Conservation (phyloP, 1,140 invertebrate species). For the Drosophila ambigua region DNA sequence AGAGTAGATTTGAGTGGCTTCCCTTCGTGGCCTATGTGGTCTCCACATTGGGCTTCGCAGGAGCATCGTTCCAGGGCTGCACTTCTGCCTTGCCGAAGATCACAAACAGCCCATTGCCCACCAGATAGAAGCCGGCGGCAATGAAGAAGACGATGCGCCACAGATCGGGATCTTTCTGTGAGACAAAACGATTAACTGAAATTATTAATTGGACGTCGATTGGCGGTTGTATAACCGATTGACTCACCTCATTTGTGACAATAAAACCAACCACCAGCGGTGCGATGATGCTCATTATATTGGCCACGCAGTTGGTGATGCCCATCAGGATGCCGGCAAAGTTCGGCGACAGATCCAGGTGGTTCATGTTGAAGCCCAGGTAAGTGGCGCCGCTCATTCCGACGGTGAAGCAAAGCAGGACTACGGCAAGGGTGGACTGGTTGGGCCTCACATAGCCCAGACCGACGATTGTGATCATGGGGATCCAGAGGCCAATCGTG, state of each 20-base stretch:
- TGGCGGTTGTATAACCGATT: neutral
- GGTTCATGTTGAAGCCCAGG: constrained; percentile 89
- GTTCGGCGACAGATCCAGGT: constrained; percentile 91
- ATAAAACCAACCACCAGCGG: constrained; percentile 88
- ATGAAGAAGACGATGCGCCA: constrained; percentile 92
- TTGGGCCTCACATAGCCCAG: constrained; percentile 86
- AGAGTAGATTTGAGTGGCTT: too few relatives aligned
- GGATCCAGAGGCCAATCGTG: constrained; percentile 86
- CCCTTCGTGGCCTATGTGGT: too few relatives aligned
- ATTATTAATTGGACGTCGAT: neutral
- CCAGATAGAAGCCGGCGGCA: constrained; percentile 88
- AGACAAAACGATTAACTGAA: neutral
- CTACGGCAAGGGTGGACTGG: constrained; percentile 85
- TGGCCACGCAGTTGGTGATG: constrained; percentile 91
- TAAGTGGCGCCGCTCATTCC: constrained; percentile 91
- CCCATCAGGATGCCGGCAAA: constrained; percentile 89
- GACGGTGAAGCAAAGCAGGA: constrained; percentile 88
- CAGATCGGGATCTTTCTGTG: constrained; percentile 85
- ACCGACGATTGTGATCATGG: constrained; percentile 87
- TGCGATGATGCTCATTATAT: constrained; percentile 89
- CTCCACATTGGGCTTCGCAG: constrained; percentile 37
- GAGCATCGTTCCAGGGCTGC: constrained; percentile 88
- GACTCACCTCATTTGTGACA: constrained; percentile 87
- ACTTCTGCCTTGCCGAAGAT: constrained; percentile 87
- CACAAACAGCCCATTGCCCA: constrained; percentile 88